Evolutionary conservation across 2,113 vertebrate genomes (phyloP), one percentile per base, ranked within the genome.

Genomic region (Setophaga petechia): DNA sequence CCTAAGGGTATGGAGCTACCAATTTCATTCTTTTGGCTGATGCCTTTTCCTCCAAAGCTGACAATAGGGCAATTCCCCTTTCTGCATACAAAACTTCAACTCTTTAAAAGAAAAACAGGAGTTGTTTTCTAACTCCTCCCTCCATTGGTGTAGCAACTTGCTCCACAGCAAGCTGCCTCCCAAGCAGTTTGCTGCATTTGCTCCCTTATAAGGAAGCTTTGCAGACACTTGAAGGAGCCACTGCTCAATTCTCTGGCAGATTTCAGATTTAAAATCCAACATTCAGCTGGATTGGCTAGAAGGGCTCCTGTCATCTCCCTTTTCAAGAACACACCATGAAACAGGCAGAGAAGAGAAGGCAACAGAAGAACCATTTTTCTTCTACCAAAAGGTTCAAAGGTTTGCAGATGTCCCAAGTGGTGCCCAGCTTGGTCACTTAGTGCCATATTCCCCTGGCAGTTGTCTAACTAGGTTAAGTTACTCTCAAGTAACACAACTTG

Each of bases 171-270:
- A 89, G 58, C 57, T 41, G 74, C n/a, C 31, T 46, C 58, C 57
- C 44, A 12, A 83, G 58, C 51, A 31, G 37, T 67, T 74, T 39
- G 67, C 33, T 79, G 49, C 21, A 39, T 78, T 79, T 85, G 28
- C 18, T 66, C 59, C 95, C 92, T 92, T 90, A 67, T 77, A 95
- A 95, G 93, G 90, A 73, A 90, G 72, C 9, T 93, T 92, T 81
- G 43, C 68, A 81, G 37, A 54, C 21, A 14, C 55, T 89, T 30
- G 44, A 46, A 87, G 71, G 46, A 68, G 68, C 9, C 58, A 46
- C 37, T 47, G 54, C 58, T 82, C 54, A 46, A 51, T 19, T 35
- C 33, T 54, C 67, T 51, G 21, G 49, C 58, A 76, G 39, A 37
- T 68, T 82, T 87, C 37, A 74, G 43, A 71, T 90, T 77, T 80